phyloP scores from a whole-genome alignment of 1,140 invertebrate species.

The Zaprionus taronus region DNA sequence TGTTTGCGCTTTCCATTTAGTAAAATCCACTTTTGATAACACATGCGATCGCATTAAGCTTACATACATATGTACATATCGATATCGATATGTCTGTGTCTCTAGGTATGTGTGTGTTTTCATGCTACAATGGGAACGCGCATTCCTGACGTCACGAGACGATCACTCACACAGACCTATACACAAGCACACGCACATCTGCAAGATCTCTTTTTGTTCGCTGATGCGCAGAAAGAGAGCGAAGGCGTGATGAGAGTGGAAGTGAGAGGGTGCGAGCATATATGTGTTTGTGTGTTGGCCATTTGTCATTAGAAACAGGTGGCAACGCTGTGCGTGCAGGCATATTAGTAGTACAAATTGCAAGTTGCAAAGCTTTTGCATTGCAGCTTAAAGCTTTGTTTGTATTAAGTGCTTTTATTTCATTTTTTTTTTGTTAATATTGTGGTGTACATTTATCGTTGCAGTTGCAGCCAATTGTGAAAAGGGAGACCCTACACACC shows the following conservation, averaged over 20 bases:
- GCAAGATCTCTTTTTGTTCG: slow-evolving; percentile 27
- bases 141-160: slow-evolving; percentile 46
- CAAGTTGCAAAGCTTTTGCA: slow-evolving; percentile 17
- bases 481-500: slow-evolving; percentile 13
- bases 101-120: slow-evolving; percentile 10
- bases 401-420: neutral
- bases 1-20: slow-evolving; percentile 61
- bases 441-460: slow-evolving; percentile 4
- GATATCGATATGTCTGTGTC: neutral
- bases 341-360: neutral
- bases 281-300: slow-evolving; percentile 1
- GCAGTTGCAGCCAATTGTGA: slow-evolving; percentile 34
- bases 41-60: slow-evolving; percentile 37
- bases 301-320: slow-evolving; percentile 26
- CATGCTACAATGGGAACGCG: slow-evolving; percentile 40
- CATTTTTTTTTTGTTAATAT: neutral
- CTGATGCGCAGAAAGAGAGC: slow-evolving; percentile 15
- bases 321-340: slow-evolving; percentile 28
- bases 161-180: neutral
- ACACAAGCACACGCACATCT: neutral
- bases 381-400: slow-evolving; percentile 14
- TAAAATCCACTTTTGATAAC: slow-evolving; percentile 51
- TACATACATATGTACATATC: neutral
- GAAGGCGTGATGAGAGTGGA: neutral
- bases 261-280: slow-evolving; percentile 3